Base-by-base conservation (phyloP, 2,888 invertebrate species). In the Pantelozetes paolii region DNA sequence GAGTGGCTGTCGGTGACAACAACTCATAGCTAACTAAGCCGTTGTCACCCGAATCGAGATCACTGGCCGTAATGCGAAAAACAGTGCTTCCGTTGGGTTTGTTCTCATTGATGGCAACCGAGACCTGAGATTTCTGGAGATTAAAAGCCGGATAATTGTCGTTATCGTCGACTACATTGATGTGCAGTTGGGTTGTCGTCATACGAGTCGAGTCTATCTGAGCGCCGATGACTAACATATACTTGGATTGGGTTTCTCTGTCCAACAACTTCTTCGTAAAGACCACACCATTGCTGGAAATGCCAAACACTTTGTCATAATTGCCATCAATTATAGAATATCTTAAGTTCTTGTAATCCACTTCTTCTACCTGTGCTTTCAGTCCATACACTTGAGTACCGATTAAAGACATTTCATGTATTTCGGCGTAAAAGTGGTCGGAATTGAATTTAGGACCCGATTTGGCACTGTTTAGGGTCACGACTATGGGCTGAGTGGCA, bases 1-100 rank as follows among this genome's bases (percentile, higher is more conserved):
- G n/a, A 15, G 32, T 13, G 18, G 9, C 28, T 13, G 23, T 40
- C 73, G 90, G 89, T 80, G 91, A 90, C 72, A 92, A 84, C 78
- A 96, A 90, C 79, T 92, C 90, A 84, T 95, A 97, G 0, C 94
- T 95, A 78, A 98, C 90, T 83, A 93, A 93, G 0, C 94, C 94
- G 83, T 95, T 97, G 81, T 96, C 95, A 0, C 94, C 95, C 1
- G 90, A 89, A 82, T 98, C 97, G 20, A 86, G 88, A 83, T 98
- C 97, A 76, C 88, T 88, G 0, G 96, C 97, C 59, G 87, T 86
- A 5, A 96, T 89, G 77, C 89, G 90, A 15, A 90, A 89, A 0
- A 97, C 92, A 13, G 89, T 88, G 1, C 90, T 89, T 1, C 94
- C 94, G 9, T 90, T 87, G 0, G 92, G 89, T 80, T 92, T 89